Conservation (phyloP, 1,140 invertebrate species). For the Drosophila albomicans region DNA sequence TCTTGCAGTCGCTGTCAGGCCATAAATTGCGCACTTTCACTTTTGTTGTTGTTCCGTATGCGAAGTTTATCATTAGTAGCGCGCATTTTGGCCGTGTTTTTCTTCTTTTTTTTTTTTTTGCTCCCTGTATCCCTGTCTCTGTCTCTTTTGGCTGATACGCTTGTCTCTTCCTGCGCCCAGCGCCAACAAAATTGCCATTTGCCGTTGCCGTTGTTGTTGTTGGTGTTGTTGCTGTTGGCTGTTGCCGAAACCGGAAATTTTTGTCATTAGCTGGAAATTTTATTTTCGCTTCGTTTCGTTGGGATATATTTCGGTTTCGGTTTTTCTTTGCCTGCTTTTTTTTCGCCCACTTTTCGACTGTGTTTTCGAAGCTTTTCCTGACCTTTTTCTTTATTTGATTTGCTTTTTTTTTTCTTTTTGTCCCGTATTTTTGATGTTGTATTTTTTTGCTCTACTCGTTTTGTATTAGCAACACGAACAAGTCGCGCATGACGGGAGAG, state of each 20-base stretch:
- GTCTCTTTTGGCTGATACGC: conserved; percentile 18
- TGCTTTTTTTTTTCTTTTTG: background rate
- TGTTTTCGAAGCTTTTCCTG: conserved; percentile 54
- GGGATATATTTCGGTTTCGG: conserved; percentile 34
- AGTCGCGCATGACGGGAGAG: background rate
- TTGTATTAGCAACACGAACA: conserved; percentile 15
- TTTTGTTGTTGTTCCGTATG: conserved; percentile 43
- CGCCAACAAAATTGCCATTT: conserved; percentile 45
- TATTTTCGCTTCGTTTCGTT: conserved; percentile 72
- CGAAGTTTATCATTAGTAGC: conserved; percentile 49
- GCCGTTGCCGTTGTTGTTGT: conserved; percentile 24
- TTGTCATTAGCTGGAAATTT: conserved; percentile 79
- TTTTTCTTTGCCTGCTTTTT: conserved; percentile 5
- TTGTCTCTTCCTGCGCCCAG: conserved; percentile 45
- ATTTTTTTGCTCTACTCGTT: conserved; percentile 1
- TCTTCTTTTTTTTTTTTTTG: background rate
- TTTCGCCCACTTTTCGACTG: conserved; percentile 37
- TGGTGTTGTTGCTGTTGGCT: conserved; percentile 28
- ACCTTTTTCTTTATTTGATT: conserved; percentile 33
- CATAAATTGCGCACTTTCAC: conserved; percentile 58
- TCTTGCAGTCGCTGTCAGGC: conserved; percentile 37
- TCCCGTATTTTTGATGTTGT: conserved; percentile 19
- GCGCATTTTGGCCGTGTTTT: conserved; percentile 45
- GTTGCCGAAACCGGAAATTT: conserved; percentile 70
- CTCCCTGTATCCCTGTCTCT: background rate